Evolutionary conservation across 1,140 invertebrate species (phyloP), one percentile per base, ranked within the genome.

Genomic region (Palaemon carinicauda): DNA sequence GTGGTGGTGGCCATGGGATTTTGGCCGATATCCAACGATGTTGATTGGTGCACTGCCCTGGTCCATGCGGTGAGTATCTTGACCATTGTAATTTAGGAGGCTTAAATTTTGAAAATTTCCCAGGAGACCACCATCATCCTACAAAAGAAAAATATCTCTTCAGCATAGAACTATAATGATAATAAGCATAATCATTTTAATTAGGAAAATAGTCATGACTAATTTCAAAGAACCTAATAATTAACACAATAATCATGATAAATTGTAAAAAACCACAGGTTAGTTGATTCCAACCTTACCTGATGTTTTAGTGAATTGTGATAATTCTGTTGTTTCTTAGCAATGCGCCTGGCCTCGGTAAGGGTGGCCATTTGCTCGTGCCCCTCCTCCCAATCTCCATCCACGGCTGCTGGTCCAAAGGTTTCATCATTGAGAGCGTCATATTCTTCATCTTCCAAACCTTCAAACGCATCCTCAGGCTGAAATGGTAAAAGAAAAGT

Each of bases 371-470:
- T 92, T 90, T 95, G 94, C 88, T 95, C 94, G 91, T 95, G 94
- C 88, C 94, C 93, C 88, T 94, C 92, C 91, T 96, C 95, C 95
- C 95, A 96, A 91, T 96, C 95, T 82, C 94, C 94, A 82, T 90
- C 89, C 83, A 89, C 87, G 69, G 94, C 93, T 88, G 95, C 94
- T 73, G 94, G 93, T 54, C 96, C 96, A 92, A 97, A 97, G 1
- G 96, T 97, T 92, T 97, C 96, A 93, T 97, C 96, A 91, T 97
- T 97, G 82, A 97, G 93, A 1, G 96, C 95, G 93, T 97, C 96
- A 92, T 97, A 97, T 90, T 96, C 96, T 87, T 96, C 95, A 90
- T 96, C 96, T 54, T 96, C 95, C 84, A 94, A 94, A 88, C 87
- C 77, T 80, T 88, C 88, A 71, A 80, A 87, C 53, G 79, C 81